Percentiles rank a stretch among this genome's conserved stretches.
Evolutionary conservation across 2,797 vertebrate genomes (phyloP).

Genomic region (Neosalanx taihuensis): DNA sequence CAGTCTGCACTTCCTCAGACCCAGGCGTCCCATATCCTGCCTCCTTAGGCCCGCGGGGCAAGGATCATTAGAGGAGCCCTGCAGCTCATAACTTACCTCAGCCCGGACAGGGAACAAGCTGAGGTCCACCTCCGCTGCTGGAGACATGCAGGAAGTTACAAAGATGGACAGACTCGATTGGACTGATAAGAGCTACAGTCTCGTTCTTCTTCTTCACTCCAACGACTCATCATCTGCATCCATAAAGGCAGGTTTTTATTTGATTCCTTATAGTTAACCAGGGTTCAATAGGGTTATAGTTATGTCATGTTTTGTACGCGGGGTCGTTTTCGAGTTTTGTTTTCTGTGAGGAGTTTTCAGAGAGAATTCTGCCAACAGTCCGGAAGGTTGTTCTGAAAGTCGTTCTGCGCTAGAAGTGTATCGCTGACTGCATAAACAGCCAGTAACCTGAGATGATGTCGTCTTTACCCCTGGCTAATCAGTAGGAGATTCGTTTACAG

Average conservation of each 20-base stretch:
- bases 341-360: neutral
- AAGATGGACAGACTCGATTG: too few relatives aligned
- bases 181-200: too few relatives aligned
- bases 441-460: slow-evolving; percentile 24
- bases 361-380: too few relatives aligned
- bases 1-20: slow-evolving; percentile 2
- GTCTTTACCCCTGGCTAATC: slow-evolving; percentile 76
- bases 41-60: slow-evolving; percentile 3
- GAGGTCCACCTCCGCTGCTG: slow-evolving; percentile 12
- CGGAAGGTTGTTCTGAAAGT: too few relatives aligned
- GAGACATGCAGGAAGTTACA: neutral
- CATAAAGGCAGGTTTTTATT: slow-evolving; percentile 1
- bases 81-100: slow-evolving; percentile 5
- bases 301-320: neutral
- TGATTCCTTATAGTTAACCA: neutral
- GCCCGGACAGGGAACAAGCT: slow-evolving; percentile 61
- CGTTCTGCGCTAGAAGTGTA: neutral
- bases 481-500: slow-evolving; percentile 81
- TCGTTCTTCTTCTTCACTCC: too few relatives aligned
- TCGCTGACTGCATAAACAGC: neutral
- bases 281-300: neutral
- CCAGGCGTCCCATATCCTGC: slow-evolving; percentile 20
- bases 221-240: neutral
- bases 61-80: slow-evolving; percentile 10
- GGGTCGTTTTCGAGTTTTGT: neutral